Conservation (phyloP, 1,140 invertebrate genomes). For the Ladona fulva region DNA sequence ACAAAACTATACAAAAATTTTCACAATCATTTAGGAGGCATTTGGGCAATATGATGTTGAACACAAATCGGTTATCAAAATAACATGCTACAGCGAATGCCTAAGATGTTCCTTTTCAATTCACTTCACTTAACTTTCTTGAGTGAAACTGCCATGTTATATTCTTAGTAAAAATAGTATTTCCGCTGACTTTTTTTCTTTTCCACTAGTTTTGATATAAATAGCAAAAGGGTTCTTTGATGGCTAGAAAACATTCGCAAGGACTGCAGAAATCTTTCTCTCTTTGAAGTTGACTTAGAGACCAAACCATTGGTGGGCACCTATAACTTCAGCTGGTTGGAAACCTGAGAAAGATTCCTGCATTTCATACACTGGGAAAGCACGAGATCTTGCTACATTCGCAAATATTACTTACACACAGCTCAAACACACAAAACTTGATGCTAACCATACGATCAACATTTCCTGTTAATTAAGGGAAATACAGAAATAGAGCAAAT, state of each 20-base stretch:
- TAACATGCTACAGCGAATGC: not conserved
- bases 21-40: not conserved
- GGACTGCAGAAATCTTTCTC: no score
- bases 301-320: no score
- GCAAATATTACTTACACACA: not conserved
- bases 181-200: not conserved
- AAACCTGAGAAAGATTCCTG: no score
- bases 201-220: not conserved
- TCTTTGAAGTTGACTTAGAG: no score
- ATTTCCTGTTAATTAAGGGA: not conserved
- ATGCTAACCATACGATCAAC: not conserved
- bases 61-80: not conserved
- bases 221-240: not conserved
- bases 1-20: not conserved
- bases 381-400: not conserved
- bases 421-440: conserved; percentile 1
- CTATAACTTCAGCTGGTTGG: no score
- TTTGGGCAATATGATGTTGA: not conserved
- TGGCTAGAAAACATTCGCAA: not conserved
- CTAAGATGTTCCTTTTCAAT: not conserved
- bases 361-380: no score
- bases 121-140: not conserved
- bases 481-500: not conserved
- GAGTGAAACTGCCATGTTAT: not conserved
- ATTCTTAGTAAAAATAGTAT: conserved; percentile 5